These are phyloP conservation scores for Trachelus iudaicus DNA, from an alignment of 2,888 invertebrate genomes.

Conservation along the genomic window DNA sequence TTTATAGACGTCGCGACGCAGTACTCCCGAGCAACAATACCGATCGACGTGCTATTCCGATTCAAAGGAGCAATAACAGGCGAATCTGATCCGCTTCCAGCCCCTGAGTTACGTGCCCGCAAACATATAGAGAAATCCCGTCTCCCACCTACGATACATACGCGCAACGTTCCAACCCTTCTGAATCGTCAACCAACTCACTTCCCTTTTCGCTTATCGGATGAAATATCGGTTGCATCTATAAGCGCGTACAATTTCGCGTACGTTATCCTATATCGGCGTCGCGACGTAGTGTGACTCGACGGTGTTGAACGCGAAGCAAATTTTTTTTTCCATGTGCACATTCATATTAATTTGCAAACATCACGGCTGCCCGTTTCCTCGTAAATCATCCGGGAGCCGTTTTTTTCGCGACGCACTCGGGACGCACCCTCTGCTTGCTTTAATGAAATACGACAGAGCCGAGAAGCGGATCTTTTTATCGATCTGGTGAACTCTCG, in stretches of 20 bases:
- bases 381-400: not conserved
- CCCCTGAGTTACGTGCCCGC: constrained; percentile 13
- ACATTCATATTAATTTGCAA: constrained; percentile 7
- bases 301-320: not conserved
- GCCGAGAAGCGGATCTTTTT: not conserved
- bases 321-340: not conserved
- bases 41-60: constrained; percentile 36
- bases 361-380: not conserved
- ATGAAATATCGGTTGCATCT: constrained; percentile 36
- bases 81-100: constrained; percentile 40
- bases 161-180: not conserved
- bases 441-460: not conserved
- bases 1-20: constrained; percentile 32
- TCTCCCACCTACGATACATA: not conserved
- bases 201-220: constrained; percentile 36
- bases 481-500: not conserved
- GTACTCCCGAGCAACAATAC: not conserved
- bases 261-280: not conserved
- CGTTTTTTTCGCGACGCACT: too few relatives aligned
- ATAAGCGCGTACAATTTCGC: not conserved
- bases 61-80: constrained; percentile 46
- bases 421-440: not conserved
- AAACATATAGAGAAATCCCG: not conserved
- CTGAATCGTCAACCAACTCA: constrained; percentile 31
- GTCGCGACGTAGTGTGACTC: not conserved